These are phyloP conservation scores for Hofmannophila pseudospretella DNA, from an alignment of 2,888 invertebrate species.

Conservation along the genomic window DNA sequence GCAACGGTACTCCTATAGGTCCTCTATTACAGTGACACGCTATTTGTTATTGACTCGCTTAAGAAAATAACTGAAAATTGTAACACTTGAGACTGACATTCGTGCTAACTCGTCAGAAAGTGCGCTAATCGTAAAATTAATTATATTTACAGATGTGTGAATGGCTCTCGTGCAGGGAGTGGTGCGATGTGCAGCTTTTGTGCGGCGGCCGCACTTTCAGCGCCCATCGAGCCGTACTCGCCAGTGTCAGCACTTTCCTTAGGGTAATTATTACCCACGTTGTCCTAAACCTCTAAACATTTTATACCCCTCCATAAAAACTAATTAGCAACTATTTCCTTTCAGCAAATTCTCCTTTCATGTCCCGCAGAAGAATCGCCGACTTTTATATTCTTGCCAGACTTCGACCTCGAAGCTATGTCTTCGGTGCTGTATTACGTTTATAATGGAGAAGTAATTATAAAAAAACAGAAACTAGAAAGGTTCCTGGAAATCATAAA, in stretches of 20 bases:
- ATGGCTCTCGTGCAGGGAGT: constrained; percentile 58
- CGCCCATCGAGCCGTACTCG: constrained; percentile 82
- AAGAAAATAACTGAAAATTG: no score
- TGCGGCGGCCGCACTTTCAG: constrained; percentile 80
- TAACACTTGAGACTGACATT: no score
- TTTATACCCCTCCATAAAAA: constrained; percentile 2
- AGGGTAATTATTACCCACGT: constrained; percentile 60
- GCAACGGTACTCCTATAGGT: no score
- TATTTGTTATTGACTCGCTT: no score
- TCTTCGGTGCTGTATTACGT: constrained; percentile 81
- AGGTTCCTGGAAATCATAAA: constrained; percentile 79
- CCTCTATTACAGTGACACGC: no score
- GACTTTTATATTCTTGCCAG: constrained; percentile 81
- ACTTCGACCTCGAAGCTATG: constrained; percentile 80
- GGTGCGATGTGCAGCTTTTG: constrained; percentile 81
- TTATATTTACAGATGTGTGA: constrained; percentile 52
- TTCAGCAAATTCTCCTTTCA: constrained; percentile 54
- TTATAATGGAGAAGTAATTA: constrained; percentile 81
- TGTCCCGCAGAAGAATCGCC: constrained; percentile 64
- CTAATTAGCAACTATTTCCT: constrained; percentile 19
- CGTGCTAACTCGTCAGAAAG: no score
- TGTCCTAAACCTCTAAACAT: not conserved
- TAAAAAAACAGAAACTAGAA: constrained; percentile 75
- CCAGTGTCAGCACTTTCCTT: constrained; percentile 82
- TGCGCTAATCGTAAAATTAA: not conserved